A percentile compares a stretch with the other conserved stretches of the same genome.
phyloP scores from a whole-genome alignment of 2,888 invertebrate genomes.

The Ceratothoa steindachneri region DNA sequence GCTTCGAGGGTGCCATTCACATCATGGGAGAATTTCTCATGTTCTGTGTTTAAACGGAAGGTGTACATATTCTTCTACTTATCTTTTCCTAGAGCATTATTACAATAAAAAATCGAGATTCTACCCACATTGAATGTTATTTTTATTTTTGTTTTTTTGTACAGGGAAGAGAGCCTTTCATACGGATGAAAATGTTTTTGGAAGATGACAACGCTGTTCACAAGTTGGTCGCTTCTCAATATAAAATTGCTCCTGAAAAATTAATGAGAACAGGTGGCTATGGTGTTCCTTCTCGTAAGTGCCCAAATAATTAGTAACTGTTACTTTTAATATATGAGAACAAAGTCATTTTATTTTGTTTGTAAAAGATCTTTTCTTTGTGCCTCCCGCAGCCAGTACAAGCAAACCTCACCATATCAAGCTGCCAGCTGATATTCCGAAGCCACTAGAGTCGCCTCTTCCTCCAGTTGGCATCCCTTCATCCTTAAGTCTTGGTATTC shows the following conservation, averaged over 20 bases:
- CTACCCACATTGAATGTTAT: no score
- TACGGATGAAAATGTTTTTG: conserved; percentile 95
- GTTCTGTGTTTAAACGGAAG: no score
- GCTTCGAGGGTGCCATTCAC: no score
- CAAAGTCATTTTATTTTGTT: no score
- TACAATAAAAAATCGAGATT: no score
- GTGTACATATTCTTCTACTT: no score
- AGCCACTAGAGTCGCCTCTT: conserved; percentile 47
- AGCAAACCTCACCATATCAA: conserved; percentile 44
- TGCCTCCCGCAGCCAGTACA: conserved; percentile 28
- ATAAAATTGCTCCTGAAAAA: conserved; percentile 96
- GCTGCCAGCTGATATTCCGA: conserved; percentile 46
- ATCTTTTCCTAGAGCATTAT: no score
- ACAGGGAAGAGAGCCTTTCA: conserved; percentile 85
- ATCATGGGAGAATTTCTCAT: no score
- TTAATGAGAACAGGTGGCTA: conserved; percentile 93
- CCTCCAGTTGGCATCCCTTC: conserved; percentile 47
- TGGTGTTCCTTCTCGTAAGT: conserved; percentile 16
- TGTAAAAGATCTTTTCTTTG: no score
- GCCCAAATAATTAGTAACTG: not conserved
- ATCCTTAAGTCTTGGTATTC: conserved; percentile 48
- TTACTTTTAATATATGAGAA: not conserved
- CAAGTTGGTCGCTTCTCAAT: conserved; percentile 91
- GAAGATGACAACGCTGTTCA: conserved; percentile 94
- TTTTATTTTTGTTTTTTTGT: not conserved